Base-by-base conservation (phyloP, 2,113 vertebrate genomes). In the Heloderma charlesbogerti region DNA sequence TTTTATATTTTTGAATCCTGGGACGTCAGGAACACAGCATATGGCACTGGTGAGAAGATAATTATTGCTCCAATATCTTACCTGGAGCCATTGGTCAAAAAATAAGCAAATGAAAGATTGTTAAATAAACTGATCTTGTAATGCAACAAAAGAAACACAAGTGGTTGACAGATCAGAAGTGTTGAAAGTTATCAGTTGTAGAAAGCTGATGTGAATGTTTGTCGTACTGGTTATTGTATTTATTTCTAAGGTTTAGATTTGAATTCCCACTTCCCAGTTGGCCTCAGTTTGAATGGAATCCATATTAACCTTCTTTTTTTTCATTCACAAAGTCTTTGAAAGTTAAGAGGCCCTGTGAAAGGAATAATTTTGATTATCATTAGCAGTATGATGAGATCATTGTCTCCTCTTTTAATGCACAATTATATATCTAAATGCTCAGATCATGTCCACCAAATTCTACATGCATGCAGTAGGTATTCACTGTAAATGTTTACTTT, bases 41-140 rank as follows among this genome's bases (percentile, higher is more conserved):
- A 95, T 93, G 92, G 95, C 85, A 90, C 91, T 94, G 88, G 43
- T 87, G 93, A 96, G 94, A 95, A 94, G 93, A 93, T 94, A 95
- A 96, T 94, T 93, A 94, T 94, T 95, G 93, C 66, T 92, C 80
- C 90, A 93, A 93, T 95, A 93, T 92, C 85, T 93, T 94, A 95
- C 63, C 94, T 95, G 90, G 22, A 71, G 90, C 12, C 25, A 90
- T 79, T 95, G 94, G 85, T 84, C 92, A 20, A 82, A 86, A 79
- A 78, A 40, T 20, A 82, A 86, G 89, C 86, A 34, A 45, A 86
- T 72, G 66, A 90, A 63, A 93, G 80, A 93, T 34, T 85, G 15
- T 90, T 89, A 92, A 94, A 92, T 71, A 94, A 77, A 16, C 80
- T 1, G 79, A 20, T 92, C 25, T 57, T 27, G 31, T 3, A 89